These are phyloP conservation scores for Drosophila arizonae DNA, from an alignment of 1,140 invertebrate species.

Conservation along the genomic window DNA sequence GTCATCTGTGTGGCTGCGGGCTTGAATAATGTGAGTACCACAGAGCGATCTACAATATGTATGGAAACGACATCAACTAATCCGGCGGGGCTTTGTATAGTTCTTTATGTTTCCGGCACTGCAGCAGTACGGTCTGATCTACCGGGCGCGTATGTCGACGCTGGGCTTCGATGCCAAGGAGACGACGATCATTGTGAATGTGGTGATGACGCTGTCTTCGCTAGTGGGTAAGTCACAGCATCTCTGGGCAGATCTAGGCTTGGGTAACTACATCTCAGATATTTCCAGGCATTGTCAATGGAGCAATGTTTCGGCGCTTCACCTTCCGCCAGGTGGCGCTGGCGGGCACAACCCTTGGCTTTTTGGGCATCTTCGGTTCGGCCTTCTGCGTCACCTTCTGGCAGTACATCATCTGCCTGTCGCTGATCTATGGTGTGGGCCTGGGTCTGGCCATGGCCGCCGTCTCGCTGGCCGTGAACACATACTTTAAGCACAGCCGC, in stretches of 20 bases:
- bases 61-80: not conserved
- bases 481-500: constrained; percentile 85
- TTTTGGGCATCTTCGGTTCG: constrained; percentile 59
- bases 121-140: constrained; percentile 87
- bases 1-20: constrained; percentile 78
- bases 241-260: not conserved
- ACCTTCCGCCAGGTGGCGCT: constrained; percentile 74
- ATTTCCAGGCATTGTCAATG: constrained; percentile 63
- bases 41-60: not conserved
- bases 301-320: constrained; percentile 74
- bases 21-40: constrained; percentile 64
- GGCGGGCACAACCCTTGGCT: constrained; percentile 52
- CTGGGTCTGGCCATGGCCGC: constrained; percentile 85
- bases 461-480: constrained; percentile 85
- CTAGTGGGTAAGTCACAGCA: constrained; percentile 84
- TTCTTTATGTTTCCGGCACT: constrained; percentile 85
- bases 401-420: constrained; percentile 66
- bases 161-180: constrained; percentile 85
- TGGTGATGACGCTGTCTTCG: constrained; percentile 86
- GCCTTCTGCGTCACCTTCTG: constrained; percentile 66
- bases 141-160: constrained; percentile 84
- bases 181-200: constrained; percentile 87
- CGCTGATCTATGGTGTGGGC: constrained; percentile 83
- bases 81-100: constrained; percentile 81
- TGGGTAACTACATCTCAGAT: too few species aligned